Percentiles rank a stretch among this genome's conserved stretches.
phyloP scores from a whole-genome alignment of 2,113 vertebrate genomes.

The Rhombomys opimus region DNA sequence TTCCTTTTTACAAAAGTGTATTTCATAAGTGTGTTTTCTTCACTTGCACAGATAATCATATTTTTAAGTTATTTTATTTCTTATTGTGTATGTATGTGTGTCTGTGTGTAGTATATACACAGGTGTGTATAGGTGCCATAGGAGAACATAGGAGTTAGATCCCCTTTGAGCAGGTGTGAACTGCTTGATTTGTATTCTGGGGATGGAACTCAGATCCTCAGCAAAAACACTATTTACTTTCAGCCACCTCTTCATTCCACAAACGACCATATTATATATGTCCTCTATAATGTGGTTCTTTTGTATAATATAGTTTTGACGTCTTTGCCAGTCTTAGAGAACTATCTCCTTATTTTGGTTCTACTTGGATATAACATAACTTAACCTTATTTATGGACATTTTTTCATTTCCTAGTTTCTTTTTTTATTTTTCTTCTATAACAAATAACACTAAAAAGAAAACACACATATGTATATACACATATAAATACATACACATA shows the following conservation, averaged over 20 bases:
- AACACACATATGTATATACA: not conserved
- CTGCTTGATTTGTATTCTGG: not conserved
- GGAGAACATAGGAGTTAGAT: not conserved
- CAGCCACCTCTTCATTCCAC: not conserved
- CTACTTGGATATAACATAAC: not conserved
- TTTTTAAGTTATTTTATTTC: not conserved
- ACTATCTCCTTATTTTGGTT: conserved; percentile 19
- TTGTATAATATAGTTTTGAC: not conserved
- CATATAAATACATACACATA: not conserved
- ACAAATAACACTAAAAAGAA: conserved; percentile 7
- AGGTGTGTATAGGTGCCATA: not conserved
- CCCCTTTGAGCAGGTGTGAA: not conserved
- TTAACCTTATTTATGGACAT: conserved; percentile 42
- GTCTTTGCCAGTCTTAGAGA: conserved; percentile 9
- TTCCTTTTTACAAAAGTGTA: conserved; percentile 11
- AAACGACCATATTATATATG: not conserved
- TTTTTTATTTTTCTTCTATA: conserved; percentile 14
- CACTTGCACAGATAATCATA: not conserved
- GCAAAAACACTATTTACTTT: not conserved
- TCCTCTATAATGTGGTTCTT: not conserved
- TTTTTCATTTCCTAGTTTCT: not conserved
- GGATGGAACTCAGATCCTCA: no score
- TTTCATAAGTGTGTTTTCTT: not conserved
- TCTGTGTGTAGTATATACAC: not conserved
- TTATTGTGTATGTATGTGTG: not conserved